These are phyloP conservation scores for Amphimallon solstitiale DNA, from an alignment of 2,888 invertebrate species.

Conservation along the genomic window DNA sequence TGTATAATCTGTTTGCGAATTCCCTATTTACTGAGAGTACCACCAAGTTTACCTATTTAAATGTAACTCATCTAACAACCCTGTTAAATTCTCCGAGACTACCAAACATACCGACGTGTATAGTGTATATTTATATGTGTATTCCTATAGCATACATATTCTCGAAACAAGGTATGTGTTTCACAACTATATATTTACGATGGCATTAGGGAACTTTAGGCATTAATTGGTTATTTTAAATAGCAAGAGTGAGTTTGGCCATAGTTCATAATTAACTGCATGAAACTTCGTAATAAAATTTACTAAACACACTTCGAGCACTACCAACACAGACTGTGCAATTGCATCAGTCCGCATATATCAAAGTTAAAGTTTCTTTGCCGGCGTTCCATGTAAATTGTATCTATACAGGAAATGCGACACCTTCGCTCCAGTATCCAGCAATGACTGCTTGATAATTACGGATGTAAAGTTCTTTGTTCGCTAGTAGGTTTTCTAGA, in stretches of 20 bases:
- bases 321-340: not conserved
- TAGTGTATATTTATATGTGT: too few relatives aligned
- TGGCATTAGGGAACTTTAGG: slow-evolving; percentile 13
- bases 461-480: slow-evolving; percentile 9
- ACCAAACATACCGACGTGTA: too few relatives aligned
- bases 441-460: slow-evolving; percentile 1
- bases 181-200: too few relatives aligned
- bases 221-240: slow-evolving; percentile 28
- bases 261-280: slow-evolving; percentile 23
- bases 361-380: slow-evolving; percentile 21
- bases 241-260: not conserved
- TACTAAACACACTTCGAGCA: slow-evolving; percentile 6
- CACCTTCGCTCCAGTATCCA: not conserved
- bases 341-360: slow-evolving; percentile 11
- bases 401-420: too few relatives aligned
- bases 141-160: too few relatives aligned
- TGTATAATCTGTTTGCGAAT: slow-evolving; percentile 4
- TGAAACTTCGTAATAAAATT: slow-evolving; percentile 21
- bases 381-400: too few relatives aligned
- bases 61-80: slow-evolving; percentile 1
- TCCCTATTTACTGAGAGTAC: slow-evolving; percentile 1
- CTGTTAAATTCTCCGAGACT: too few relatives aligned
- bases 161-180: too few relatives aligned
- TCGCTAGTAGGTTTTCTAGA: slow-evolving; percentile 2
- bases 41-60: slow-evolving; percentile 10